Conservation (phyloP, 2,888 invertebrate genomes). For the Elmis aenea region DNA sequence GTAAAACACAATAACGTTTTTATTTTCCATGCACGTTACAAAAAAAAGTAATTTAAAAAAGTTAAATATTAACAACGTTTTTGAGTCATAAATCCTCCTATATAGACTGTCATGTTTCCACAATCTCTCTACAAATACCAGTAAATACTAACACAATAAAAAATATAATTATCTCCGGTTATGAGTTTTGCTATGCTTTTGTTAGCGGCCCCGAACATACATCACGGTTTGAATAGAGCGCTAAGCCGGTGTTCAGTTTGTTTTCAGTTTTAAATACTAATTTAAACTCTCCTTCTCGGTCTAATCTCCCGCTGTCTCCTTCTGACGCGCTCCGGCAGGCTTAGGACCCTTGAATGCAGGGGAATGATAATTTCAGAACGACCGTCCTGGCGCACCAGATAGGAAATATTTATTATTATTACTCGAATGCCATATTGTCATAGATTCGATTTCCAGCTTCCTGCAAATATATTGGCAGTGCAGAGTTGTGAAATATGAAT, state of each 20-base stretch:
- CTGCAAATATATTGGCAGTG: constrained; percentile 21
- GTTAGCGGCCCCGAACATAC: constrained; percentile 9
- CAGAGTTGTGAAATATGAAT: constrained; percentile 19
- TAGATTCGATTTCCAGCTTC: constrained; percentile 34
- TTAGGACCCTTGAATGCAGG: constrained; percentile 26
- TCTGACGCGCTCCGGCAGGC: constrained; percentile 12
- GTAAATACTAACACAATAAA: constrained; percentile 19
- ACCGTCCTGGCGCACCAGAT: constrained; percentile 34
- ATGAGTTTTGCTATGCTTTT: constrained; percentile 15
- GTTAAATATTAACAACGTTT: constrained; percentile 12
- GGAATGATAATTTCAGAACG: constrained; percentile 36
- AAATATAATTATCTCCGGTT: constrained; percentile 22
- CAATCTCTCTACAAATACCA: constrained; percentile 15
- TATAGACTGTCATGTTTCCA: constrained; percentile 16
- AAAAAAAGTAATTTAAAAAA: constrained; percentile 5
- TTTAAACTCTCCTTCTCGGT: constrained; percentile 24
- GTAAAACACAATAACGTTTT: too few species aligned
- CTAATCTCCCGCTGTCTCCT: constrained; percentile 21
- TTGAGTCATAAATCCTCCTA: constrained; percentile 12
- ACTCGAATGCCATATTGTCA: constrained; percentile 37
- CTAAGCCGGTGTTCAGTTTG: constrained; percentile 21
- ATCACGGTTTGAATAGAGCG: constrained; percentile 22
- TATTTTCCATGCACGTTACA: too few species aligned
- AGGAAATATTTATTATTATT: constrained; percentile 41
- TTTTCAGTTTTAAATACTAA: constrained; percentile 32